Evolutionary conservation across 2,888 invertebrate genomes (phyloP), one percentile per base, ranked within the genome.

Genomic region (Melanostoma scalare): DNA sequence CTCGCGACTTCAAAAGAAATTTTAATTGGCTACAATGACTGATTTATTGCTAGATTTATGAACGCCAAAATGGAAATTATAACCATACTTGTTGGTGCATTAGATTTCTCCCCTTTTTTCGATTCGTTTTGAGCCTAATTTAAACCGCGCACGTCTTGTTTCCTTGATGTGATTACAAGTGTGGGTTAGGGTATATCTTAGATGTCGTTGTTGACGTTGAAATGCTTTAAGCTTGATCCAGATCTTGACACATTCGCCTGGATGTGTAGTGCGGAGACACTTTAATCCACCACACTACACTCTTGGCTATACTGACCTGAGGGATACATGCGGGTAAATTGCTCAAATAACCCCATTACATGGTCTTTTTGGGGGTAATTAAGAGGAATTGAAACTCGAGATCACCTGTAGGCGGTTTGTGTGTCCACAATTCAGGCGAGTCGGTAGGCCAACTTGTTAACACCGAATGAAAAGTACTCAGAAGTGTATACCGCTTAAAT

Each of bases 21-120:
- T 85, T 86, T 86, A 86, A 86, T 86, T 85, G 86, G 85, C 85
- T 75, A 73, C 76, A 69, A 56, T 78, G 85, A 82, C 82, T 86
- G 85, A 86, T 86, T 86, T 86, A 86, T 86, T 85, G 40, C 79
- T 71, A 60, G 74, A 85, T 84, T 79, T 84, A 84, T 84, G 79
- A 79, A 79, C 69, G 71, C 74, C 67, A 71, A 84, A 84, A 79
- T 79, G 65, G 53, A 75, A 84, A 79, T 79, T 79, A 75, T 56
- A 68, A 33, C 60, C 80, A 65, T 53, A 48, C 61, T 63, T 63
- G 9, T 1, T 50, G 20, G 38, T 38, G 6, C 53, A 20, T n/a
- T 33, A 46, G 50, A 30, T 38, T 3, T 20, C 20, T 20, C 20
- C 20, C 20, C 20, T 20, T 53, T 31, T 30, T 20, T 52, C 10